Base-by-base conservation (phyloP, 2,888 invertebrate genomes). In the Oscheius sp. region DNA sequence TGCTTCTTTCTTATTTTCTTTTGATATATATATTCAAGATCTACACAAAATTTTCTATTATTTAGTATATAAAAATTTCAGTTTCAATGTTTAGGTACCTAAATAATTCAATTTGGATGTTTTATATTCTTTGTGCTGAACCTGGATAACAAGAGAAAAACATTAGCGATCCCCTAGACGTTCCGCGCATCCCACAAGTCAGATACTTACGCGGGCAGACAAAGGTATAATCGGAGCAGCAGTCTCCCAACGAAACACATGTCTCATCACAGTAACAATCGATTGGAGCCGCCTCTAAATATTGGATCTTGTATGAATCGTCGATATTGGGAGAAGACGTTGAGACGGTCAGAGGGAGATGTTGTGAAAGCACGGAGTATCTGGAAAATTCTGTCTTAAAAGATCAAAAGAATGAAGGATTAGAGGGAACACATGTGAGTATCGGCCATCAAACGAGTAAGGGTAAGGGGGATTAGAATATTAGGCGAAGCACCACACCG, bases 201-300 rank as follows among this genome's bases (percentile, higher is more conserved):
- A 33, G 22, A 20, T 17, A 70, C 77, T 73, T 56, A 82, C 82
- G 78, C 17, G 83, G 82, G 72, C 83, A 83, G 20, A 77, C 75
- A 32, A 73, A 79, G 4, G 79, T 77, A 67, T 83, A 83, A 57
- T 83, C 82, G 32, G 79, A 74, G 63, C 83, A 83, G 63, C 83
- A 83, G 59, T 83, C 83, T 17, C 80, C 83, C 5, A 78, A 64
- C 17, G 68, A 38, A 3, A 81, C 71, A 56, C 83, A 83, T 1
- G 68, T 63, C 68, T 82, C 81, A 66, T 83, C 83, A 62, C 83
- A 83, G 59, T 76, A 83, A 62, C 83, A 83, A 47, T 81, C 75
- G 28, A 68, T 65, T 32, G 69, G 51, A 1, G 68, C 70, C 8
- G 75, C 71, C 62, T 78, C 72, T 45, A 73, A 41, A 56, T 76